Evolutionary conservation across 2,113 vertebrate genomes (phyloP), one percentile per base, ranked within the genome.

Genomic region (Anthoscopus minutus): DNA sequence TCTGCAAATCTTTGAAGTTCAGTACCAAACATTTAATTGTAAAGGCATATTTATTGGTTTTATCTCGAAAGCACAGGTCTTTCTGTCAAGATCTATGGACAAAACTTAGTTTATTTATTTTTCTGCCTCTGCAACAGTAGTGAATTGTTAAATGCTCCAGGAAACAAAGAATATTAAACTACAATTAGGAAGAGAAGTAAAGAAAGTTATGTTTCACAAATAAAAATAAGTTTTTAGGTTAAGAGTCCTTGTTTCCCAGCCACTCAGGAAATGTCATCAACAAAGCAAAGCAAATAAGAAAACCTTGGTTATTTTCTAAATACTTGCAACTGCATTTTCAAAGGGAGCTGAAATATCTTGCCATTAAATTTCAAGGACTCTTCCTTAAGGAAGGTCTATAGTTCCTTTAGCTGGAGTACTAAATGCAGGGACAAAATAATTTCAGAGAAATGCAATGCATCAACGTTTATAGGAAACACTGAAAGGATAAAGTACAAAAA

Each of bases 291-390:
- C 12, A 73, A 92, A 84, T 35, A 73, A 62, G 16, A 88, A 54
- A 71, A 85, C 64, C 44, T 47, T 72, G 81, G 71, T 94, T 86
- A 74, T 85, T 89, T 90, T 5, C 27, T 83, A 62, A 94, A 65
- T 69, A 38, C 31, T 92, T 95, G 51, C 9, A 66, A 86, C 28
- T 38, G 27, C 86, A 62, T 8, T 47, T 94, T 94, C 84, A 94
- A 97, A 97, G 44, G 23, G 42, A 38, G 72, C 21, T 88, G 93
- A 96, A 94, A 86, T 93, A 60, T 45, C 7, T 65, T 82, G 48
- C 33, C 56, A 64, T 53, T 96, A 93, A 97, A 92, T 28, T 92
- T 70, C 33, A 42, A 88, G 42, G 8, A 79, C 15, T 56, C 81
- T 87, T 96, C 48, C 31, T 60, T 24, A 84, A 89, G 58, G 15